phyloP scores from a whole-genome alignment of 2,113 vertebrate species.

The Plestiodon gilberti region DNA sequence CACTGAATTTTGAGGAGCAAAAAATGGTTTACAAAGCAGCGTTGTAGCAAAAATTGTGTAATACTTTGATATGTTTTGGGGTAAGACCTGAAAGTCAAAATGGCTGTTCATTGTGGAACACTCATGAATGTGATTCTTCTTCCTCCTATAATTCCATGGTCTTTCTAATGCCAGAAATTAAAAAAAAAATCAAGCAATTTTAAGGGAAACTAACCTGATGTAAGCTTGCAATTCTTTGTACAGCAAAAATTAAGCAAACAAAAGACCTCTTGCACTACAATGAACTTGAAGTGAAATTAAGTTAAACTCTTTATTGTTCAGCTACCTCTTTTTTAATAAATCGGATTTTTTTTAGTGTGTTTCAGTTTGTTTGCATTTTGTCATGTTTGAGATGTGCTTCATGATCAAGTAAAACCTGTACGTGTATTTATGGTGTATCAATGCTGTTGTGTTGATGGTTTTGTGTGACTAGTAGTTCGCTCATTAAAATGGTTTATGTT shows the following conservation, averaged over 20 bases:
- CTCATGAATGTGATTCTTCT: neutral
- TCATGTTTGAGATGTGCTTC: constrained; percentile 56
- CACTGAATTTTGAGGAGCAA: constrained; percentile 66
- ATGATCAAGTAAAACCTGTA: neutral
- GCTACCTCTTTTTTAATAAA: constrained; percentile 76
- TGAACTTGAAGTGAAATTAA: constrained; percentile 71
- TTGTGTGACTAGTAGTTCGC: neutral
- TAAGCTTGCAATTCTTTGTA: constrained; percentile 69
- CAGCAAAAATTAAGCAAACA: constrained; percentile 46
- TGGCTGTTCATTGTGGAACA: neutral
- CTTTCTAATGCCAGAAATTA: constrained; percentile 65
- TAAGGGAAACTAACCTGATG: constrained; percentile 32
- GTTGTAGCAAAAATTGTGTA: constrained; percentile 71
- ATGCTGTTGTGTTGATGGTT: neutral
- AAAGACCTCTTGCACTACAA: constrained; percentile 65
- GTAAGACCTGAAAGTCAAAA: constrained; percentile 44
- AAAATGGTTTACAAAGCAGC: constrained; percentile 76
- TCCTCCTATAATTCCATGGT: constrained; percentile 57
- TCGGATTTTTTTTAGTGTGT: constrained; percentile 58
- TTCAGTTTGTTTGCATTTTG: constrained; percentile 62
- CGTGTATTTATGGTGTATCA: neutral
- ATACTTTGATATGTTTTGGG: constrained; percentile 56
- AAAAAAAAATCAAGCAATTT: constrained; percentile 66
- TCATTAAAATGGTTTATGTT: neutral
- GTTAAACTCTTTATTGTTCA: constrained; percentile 66